Percentiles rank a stretch among this genome's conserved stretches.
These are phyloP conservation scores for Drepana arcuata DNA, from an alignment of 1,140 invertebrate genomes.

Conservation along the genomic window DNA sequence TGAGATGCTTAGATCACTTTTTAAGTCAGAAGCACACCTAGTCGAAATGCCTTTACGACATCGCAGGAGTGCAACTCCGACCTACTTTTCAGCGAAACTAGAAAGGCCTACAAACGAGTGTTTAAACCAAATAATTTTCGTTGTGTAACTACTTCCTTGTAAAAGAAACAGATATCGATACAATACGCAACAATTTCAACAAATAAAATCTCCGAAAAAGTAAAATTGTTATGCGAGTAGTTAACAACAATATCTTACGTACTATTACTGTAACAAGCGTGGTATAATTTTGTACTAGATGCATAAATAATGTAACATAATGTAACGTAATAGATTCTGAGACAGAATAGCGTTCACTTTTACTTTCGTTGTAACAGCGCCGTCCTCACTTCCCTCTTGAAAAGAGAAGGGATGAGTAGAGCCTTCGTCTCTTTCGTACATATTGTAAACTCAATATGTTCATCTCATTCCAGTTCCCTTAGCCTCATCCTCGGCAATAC, in stretches of 20 bases:
- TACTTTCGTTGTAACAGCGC: slow-evolving; percentile 44
- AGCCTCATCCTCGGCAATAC: slow-evolving; percentile 34
- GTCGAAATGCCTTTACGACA: too few relatives aligned
- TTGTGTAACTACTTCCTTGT: too few relatives aligned
- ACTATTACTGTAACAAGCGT: background rate
- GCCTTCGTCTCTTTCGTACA: slow-evolving; percentile 20
- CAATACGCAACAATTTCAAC: background rate
- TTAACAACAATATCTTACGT: background rate
- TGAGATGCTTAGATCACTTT: too few relatives aligned
- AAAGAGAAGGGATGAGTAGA: slow-evolving; percentile 25
- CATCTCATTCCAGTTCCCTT: slow-evolving; percentile 23
- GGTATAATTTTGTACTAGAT: slow-evolving; percentile 2
- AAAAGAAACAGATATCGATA: too few relatives aligned
- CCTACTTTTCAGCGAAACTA: too few relatives aligned
- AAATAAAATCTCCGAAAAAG: background rate
- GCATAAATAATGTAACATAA: slow-evolving; percentile 17
- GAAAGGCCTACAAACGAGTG: too few relatives aligned
- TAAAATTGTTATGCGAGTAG: background rate
- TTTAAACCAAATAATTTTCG: too few relatives aligned
- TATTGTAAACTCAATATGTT: slow-evolving; percentile 2
- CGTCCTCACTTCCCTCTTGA: slow-evolving; percentile 38
- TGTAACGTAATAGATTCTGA: slow-evolving; percentile 29
- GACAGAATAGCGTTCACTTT: slow-evolving; percentile 45
- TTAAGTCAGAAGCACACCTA: too few relatives aligned
- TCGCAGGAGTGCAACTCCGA: too few relatives aligned